phyloP scores from a whole-genome alignment of 23 tunicate species.

The Pegea sp. region DNA sequence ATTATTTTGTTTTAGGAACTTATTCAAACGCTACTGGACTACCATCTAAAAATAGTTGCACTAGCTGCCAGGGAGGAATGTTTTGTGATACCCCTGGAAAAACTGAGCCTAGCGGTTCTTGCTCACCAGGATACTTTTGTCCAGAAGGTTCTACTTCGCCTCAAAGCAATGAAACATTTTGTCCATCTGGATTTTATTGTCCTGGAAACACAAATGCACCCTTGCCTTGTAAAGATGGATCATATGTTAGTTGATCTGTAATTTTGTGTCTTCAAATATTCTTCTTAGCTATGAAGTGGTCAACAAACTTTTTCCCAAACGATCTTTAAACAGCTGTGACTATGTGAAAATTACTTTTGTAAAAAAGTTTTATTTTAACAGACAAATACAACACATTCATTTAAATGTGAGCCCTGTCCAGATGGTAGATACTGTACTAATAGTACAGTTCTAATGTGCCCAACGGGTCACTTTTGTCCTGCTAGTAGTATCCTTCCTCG shows the following conservation, averaged over 20 bases:
- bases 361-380: not conserved
- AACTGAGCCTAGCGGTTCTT: slow-evolving; percentile 43
- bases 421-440: slow-evolving; percentile 52
- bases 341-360: not conserved
- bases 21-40: slow-evolving; percentile 36
- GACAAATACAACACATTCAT: slow-evolving; percentile 9
- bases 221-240: slow-evolving; percentile 60
- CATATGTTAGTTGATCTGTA: slow-evolving; percentile 26
- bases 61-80: slow-evolving; percentile 53
- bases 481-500: slow-evolving; percentile 21
- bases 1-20: slow-evolving; percentile 11
- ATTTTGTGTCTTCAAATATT: too few relatives aligned
- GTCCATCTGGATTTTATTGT: slow-evolving; percentile 46
- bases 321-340: not conserved
- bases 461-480: slow-evolving; percentile 60
- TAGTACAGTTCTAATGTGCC: slow-evolving; percentile 17
- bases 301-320: too few relatives aligned
- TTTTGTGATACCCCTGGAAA: slow-evolving; percentile 51
- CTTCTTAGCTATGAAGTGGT: too few relatives aligned
- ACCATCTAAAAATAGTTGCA: slow-evolving; percentile 10
- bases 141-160: slow-evolving; percentile 49
- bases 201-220: slow-evolving; percentile 44
- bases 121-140: slow-evolving; percentile 69
- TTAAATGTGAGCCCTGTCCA: slow-evolving; percentile 51
- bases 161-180: slow-evolving; percentile 26